phyloP scores from a whole-genome alignment of 2,888 invertebrate species.

The Idaea straminata region DNA sequence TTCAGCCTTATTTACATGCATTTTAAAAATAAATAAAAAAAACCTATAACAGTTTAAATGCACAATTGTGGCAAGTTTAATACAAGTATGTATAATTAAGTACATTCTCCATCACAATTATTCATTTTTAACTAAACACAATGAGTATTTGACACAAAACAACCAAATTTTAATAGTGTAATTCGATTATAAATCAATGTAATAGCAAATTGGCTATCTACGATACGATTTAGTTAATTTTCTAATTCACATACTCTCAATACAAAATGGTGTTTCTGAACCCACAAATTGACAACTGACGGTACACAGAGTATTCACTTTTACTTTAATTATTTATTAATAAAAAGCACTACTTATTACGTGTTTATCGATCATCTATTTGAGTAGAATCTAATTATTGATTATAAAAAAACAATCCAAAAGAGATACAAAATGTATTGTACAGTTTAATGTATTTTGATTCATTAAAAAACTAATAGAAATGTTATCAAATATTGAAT shows the following conservation, averaged over 20 bases:
- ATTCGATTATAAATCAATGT: slow-evolving; percentile 24
- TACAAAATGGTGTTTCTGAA: slow-evolving; percentile 20
- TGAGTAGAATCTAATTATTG: background rate
- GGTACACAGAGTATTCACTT: slow-evolving; percentile 9
- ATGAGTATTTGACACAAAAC: slow-evolving; percentile 36
- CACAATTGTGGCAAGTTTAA: slow-evolving; percentile 42
- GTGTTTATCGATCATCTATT: background rate
- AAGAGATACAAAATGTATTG: slow-evolving; percentile 10
- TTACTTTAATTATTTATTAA: slow-evolving; percentile 9
- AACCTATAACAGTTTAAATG: slow-evolving; percentile 47
- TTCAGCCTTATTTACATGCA: slow-evolving; percentile 68
- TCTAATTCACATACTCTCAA: slow-evolving; percentile 28
- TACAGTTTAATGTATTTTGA: slow-evolving; percentile 5
- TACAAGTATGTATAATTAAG: slow-evolving; percentile 71
- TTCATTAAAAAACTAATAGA: slow-evolving; percentile 4
- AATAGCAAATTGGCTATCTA: slow-evolving; percentile 71
- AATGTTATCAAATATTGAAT: background rate
- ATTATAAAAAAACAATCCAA: slow-evolving; percentile 9
- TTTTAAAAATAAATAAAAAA: slow-evolving; percentile 42
- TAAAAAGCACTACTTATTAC: slow-evolving; percentile 9
- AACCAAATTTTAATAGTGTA: background rate
- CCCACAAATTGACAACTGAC: slow-evolving; percentile 16
- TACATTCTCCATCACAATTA: slow-evolving; percentile 61
- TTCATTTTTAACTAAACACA: slow-evolving; percentile 31
- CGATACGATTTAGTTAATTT: slow-evolving; percentile 52